Percentiles rank a stretch among this genome's conserved stretches.
Conservation (phyloP, 2,797 vertebrate species). For the Labeo calbasu region DNA sequence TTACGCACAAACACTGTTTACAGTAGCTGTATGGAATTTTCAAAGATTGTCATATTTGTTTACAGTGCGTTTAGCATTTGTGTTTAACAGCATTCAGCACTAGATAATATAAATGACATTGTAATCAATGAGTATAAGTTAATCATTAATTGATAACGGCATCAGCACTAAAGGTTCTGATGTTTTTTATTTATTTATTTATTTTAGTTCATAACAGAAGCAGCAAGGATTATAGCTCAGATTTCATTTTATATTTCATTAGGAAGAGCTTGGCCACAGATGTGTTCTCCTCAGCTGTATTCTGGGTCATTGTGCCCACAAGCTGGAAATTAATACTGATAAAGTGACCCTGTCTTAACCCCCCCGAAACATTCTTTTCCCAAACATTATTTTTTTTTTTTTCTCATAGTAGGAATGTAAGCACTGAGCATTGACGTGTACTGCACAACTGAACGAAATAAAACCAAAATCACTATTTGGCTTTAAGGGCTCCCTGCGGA, state of each 20-base stretch:
- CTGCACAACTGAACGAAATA: not conserved
- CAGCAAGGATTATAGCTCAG: conserved; percentile 8
- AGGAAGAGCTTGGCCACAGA: conserved; percentile 3
- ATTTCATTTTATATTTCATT: conserved; percentile 41
- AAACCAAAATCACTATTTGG: not conserved
- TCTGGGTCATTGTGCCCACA: conserved; percentile 36
- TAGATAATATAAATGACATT: not conserved
- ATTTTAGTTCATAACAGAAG: not conserved
- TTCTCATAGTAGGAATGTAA: conserved; percentile 36
- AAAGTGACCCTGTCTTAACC: conserved; percentile 32
- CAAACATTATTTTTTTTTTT: conserved; percentile 20
- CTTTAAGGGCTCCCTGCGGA: not conserved
- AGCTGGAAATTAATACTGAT: conserved; percentile 39
- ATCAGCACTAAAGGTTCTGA: not conserved
- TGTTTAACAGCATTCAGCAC: not conserved
- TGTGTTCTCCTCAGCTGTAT: conserved; percentile 24
- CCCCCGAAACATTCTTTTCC: conserved; percentile 17
- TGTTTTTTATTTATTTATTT: not conserved
- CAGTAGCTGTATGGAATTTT: conserved; percentile 8
- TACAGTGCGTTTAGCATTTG: not conserved
- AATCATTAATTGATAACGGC: not conserved
- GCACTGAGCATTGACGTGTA: not conserved
- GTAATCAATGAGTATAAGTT: not conserved
- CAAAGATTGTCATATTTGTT: conserved; percentile 49
- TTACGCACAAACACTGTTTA: conserved; percentile 37